Evolutionary conservation across 2,888 invertebrate genomes (phyloP).

Genomic region (Eupithecia exiguata): DNA sequence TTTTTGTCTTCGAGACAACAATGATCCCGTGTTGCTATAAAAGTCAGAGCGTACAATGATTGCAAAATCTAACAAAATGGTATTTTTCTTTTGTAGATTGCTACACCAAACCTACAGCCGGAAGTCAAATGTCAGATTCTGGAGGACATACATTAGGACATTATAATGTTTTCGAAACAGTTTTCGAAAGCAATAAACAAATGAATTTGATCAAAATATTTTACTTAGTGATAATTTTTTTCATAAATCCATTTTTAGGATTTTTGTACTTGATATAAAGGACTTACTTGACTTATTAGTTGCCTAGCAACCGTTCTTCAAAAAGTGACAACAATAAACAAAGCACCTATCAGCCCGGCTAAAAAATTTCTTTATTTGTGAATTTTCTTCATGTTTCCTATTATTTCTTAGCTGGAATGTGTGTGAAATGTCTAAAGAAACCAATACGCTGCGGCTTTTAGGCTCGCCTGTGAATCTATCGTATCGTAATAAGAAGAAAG

Average conservation of each 20-base stretch:
- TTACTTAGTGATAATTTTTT: too few species aligned
- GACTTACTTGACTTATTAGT: slow-evolving; percentile 38
- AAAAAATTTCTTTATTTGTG: slow-evolving; percentile 16
- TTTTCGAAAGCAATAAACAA: neutral
- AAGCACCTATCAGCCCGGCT: slow-evolving; percentile 2
- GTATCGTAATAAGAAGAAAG: slow-evolving; percentile 74
- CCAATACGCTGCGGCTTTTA: slow-evolving; percentile 70
- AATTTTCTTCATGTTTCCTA: slow-evolving; percentile 10
- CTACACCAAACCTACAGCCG: slow-evolving; percentile 8
- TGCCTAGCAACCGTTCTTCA: slow-evolving; percentile 59
- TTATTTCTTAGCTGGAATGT: slow-evolving; percentile 51
- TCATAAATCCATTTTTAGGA: too few species aligned
- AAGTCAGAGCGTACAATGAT: neutral
- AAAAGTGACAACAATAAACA: slow-evolving; percentile 49
- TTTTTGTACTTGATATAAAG: neutral
- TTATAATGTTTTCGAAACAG: neutral
- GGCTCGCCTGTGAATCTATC: slow-evolving; percentile 78
- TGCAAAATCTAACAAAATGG: slow-evolving; percentile 19
- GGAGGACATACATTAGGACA: neutral
- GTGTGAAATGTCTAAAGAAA: slow-evolving; percentile 78
- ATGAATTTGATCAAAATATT: too few species aligned
- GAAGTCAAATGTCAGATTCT: neutral
- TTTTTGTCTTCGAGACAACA: neutral
- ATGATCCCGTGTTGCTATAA: neutral
- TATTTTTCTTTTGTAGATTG: slow-evolving; percentile 19